Evolutionary conservation across 2,888 invertebrate species (phyloP), one percentile per base, ranked within the genome.

Genomic region (Meloe dianella): DNA sequence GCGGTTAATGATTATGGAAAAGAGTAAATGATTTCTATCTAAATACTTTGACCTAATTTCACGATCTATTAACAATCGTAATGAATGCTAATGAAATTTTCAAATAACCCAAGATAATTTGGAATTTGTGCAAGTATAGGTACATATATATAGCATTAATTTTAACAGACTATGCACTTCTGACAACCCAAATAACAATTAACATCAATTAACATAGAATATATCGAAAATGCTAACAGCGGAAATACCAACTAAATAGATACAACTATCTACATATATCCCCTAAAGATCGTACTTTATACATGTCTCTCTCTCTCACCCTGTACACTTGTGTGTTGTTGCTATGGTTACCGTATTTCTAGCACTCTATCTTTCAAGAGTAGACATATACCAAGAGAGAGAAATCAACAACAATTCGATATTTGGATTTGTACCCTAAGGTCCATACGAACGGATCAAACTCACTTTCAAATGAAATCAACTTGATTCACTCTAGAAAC

Each of bases 381-480:
- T 67, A 64, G 67, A 22, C 4, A 24, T 6, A 54, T 12, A 54
- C 64, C 57, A 58, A 38, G 64, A 67, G 54, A 67, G 54, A 68
- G 70, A 67, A 71, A 73, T 73, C 73, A 73, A 70, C 73, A 73
- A 70, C 71, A 72, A 69, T 73, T 72, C 72, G 67, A 72, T 71
- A 71, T 68, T 68, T 65, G 68, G 68, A 65, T 68, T 68, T 65
- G 65, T 64, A 57, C 60, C 65, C 68, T 32, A 20, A 57, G 67
- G 67, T 64, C 67, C 67, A 64, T 61, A 51, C 58, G 67, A 41
- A 17, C 8, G 61, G 61, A 64, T 66, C 66, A 66, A 59, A 66
- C 57, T 60, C 60, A 67, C 59, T 59, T 47, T 6, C 24, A n/a
- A 60, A 60, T 63, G 60, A 66, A 66, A 62, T 66, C 62, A 62